Base-by-base conservation (phyloP, 2,797 vertebrate species). In the Coreius guichenoti region DNA sequence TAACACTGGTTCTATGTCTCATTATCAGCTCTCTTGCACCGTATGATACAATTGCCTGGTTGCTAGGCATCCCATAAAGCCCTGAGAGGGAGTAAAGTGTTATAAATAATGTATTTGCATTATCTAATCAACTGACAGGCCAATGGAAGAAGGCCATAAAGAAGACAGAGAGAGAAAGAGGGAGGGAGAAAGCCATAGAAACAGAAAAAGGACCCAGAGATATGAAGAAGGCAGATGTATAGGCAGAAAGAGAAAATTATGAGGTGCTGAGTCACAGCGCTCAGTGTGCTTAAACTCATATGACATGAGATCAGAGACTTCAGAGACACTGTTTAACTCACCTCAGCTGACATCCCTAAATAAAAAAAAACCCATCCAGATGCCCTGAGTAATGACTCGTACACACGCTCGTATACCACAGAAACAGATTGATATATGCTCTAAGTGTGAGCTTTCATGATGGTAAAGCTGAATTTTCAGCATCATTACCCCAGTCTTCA, bases 21-120 rank as follows among this genome's bases (percentile, higher is more conserved):
- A 89, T 93, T 93, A 93, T 93, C 90, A 90, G 91, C 91, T 92
- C 89, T 90, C 89, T 89, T 89, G 88, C 91, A 93, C 93, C 92
- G 91, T 90, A 93, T 93, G 95, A 95, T 95, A 93, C 90, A 95
- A 94, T 95, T 94, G 92, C 90, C 90, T 90, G 91, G 95, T 96
- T 96, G 95, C 95, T 96, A 96, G 93, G 95, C 94, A 92, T 95
- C 86, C 93, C 93, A 94, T 94, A 95, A 95, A 94, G 92, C 91
- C 51, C 82, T 65, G 74, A 94, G 92, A 94, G 93, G 84, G 87
- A 93, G 92, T 91, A 90, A 93, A 94, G 92, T 91, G 93, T 95
- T 95, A 95, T 95, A 95, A 96, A 95, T 95, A 95, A 96, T 95
- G 95, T 92, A 96, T 95, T 94, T 93, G 92, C 94, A 95, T 93